Evolutionary conservation across 2,113 vertebrate genomes (phyloP), one percentile per base, ranked within the genome.

Genomic region (Equus przewalskii): DNA sequence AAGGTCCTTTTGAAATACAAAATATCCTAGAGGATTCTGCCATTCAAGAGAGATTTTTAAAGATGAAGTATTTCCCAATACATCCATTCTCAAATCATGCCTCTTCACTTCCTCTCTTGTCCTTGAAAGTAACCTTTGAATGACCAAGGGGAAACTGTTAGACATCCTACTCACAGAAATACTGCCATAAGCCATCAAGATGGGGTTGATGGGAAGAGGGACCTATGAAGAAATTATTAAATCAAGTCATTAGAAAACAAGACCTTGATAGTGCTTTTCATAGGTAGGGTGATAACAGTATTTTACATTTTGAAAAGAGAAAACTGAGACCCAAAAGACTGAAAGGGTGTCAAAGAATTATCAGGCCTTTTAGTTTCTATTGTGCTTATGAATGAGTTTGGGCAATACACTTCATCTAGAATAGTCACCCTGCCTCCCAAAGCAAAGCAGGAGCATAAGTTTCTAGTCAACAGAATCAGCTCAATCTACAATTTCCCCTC

Each of bases 141-240:
- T 65, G 58, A 82, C 3, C 49, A 86, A 91, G 0, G 3, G n/a
- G 58, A 44, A 88, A 36, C 26, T 44, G 56, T 12, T n/a, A 36
- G 26, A 11, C n/a, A n/a, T 58, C 72, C 15, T 85, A 99, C 99
- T 99, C 98, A 99, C 99, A 0, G 99, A 99, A 73, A 99, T 97
- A 73, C 99, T 99, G 97, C 99, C 99, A 92, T 98, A 99, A 58
- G 99, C 99, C 96, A 98, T 97, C 0, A 99, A 99, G 89, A 99
- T 99, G 1, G 99, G 99, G 92, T 99, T 99, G 83, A 98, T 98
- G 0, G 99, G 99, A 85, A 98, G 99, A 89, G 99, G 99, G 97
- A 99, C 98, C 99, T 99, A 94, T 54, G 76, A 98, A 99, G 72
- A 98, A 62, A 97, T 89, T 92, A 98, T 6, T 6, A 67, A 93